Evolutionary conservation across 2,888 invertebrate species (phyloP), one percentile per base, ranked within the genome.

Genomic region (Amphiduros pacificus): DNA sequence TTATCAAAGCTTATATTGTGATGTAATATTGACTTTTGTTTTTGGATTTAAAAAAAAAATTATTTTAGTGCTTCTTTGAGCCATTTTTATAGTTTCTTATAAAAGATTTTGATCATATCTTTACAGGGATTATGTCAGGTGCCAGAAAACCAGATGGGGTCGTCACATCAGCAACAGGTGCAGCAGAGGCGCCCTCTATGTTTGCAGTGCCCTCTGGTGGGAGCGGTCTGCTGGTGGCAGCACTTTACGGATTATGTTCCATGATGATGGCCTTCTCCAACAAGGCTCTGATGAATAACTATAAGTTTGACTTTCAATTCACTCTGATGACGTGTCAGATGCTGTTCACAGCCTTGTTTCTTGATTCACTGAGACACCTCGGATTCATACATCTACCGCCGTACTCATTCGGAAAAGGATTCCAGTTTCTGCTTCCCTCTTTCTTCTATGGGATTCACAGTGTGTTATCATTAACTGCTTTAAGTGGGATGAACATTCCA

Each of bases 401-500:
- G 41, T 85, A 81, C 68, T 81, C 81, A 24, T 70, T 84, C 6
- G 78, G 80, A 50, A 72, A 81, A 54, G 84, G 84, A 29, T 72
- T 74, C 32, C 75, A 76, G 50, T 83, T 86, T 71, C 71, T 84
- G 3, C 67, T 82, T 29, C 84, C 85, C 1, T 83, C 85, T 0
- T 55, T 85, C 11, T 83, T 84, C 65, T 85, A 84, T 72, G 82
- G 82, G 0, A 63, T 84, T 1, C 83, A 86, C 64, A 79, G 84
- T 40, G 80, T 84, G 52, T 73, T 85, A 36, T 82, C 84, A 9
- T 78, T 86, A 36, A 79, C 79, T 63, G 85, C 85, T 1, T 76
- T 86, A 28, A 81, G 83, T 64, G 85, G 85, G 55, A 85, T 86
- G 81, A 85, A 85, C 63, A 82, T 86, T 67, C 85, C 86, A 1